phyloP scores from a whole-genome alignment of 2,797 vertebrate species.

The Geotrypetes seraphini region DNA sequence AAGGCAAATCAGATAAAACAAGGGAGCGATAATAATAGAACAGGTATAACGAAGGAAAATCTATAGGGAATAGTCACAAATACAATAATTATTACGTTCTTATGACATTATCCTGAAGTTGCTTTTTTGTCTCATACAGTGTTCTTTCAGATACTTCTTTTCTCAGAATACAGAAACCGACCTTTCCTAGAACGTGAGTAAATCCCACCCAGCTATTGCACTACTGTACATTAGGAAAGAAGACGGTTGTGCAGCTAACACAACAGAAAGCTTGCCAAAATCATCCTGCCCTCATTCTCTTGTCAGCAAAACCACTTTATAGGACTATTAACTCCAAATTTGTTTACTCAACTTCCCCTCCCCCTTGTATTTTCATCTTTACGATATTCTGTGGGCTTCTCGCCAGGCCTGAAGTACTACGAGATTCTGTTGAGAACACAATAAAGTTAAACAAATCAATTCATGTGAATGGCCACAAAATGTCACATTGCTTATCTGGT shows the following conservation, averaged over 20 bases:
- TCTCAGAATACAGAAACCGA: too few species aligned
- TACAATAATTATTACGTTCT: too few species aligned
- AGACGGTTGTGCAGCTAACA: constrained; percentile 37
- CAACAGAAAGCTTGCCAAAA: constrained; percentile 40
- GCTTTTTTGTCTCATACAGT: too few species aligned
- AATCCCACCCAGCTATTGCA: constrained; percentile 19
- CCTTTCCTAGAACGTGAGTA: too few species aligned
- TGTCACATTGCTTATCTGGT: constrained; percentile 32
- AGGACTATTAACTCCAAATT: constrained; percentile 13
- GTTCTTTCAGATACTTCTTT: too few species aligned
- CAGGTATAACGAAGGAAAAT: too few species aligned
- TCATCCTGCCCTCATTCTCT: constrained; percentile 32
- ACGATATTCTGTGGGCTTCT: constrained; percentile 8
- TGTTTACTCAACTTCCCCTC: constrained; percentile 15
- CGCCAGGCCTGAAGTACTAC: constrained; percentile 6
- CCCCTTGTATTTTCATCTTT: constrained; percentile 9
- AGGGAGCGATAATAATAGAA: too few species aligned
- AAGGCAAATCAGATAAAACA: too few species aligned
- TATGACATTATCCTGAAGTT: too few species aligned
- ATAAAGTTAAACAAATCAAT: constrained; percentile 19
- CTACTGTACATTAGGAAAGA: constrained; percentile 11
- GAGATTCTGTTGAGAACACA: constrained; percentile 21
- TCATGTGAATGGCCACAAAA: constrained; percentile 24
- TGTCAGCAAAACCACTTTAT: constrained; percentile 29
- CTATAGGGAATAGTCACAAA: too few species aligned